phyloP scores from a whole-genome alignment of 2,113 vertebrate genomes.

The Cinclus cinclus region DNA sequence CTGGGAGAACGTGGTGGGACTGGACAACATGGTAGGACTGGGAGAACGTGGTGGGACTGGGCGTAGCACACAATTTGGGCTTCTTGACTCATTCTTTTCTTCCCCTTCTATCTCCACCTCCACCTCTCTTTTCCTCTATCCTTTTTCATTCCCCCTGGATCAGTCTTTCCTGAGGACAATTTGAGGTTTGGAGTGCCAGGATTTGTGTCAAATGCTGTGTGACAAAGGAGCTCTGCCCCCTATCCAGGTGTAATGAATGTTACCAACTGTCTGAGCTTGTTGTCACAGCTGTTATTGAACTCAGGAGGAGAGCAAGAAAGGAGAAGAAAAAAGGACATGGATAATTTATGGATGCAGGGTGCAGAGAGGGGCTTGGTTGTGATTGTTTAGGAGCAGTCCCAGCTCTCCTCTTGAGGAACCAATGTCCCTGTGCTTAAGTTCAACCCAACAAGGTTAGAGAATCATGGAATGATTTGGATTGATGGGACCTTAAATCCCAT shows the following conservation, averaged over 20 bases:
- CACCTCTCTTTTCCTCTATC: background rate
- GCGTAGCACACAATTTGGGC: background rate
- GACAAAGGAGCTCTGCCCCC: background rate
- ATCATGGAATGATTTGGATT: background rate
- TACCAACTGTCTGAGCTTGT: background rate
- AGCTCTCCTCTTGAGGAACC: accelerated
- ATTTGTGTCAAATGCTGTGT: background rate
- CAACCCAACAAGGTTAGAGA: background rate
- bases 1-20: background rate
- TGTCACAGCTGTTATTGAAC: background rate
- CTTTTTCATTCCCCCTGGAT: background rate
- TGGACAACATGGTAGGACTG: background rate
- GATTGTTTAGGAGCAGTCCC: background rate
- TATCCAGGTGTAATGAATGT: background rate
- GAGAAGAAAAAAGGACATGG: background rate
- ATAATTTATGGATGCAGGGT: background rate
- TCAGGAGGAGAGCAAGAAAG: too few relatives aligned
- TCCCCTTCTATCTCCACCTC: background rate
- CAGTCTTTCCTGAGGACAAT: background rate
- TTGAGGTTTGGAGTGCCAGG: background rate
- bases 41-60: background rate
- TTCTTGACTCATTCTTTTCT: background rate
- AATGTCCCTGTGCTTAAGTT: background rate
- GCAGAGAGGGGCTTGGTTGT: background rate
- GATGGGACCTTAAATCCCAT: background rate